Conservation (phyloP, 2,888 invertebrate species). For the Hermodice carunculata region DNA sequence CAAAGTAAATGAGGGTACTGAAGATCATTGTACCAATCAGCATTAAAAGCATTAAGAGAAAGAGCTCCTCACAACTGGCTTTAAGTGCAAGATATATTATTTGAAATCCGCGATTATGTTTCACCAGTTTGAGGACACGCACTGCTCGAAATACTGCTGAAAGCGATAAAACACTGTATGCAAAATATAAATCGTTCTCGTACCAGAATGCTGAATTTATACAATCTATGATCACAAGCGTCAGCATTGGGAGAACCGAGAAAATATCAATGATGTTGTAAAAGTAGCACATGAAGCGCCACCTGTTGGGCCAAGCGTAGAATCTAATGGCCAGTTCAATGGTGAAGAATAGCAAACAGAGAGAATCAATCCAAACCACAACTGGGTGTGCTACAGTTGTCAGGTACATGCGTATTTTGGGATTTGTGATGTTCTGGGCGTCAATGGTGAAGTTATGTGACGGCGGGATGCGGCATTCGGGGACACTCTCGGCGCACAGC, state of each 20-base stretch:
- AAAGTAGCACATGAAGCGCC: conserved; percentile 11
- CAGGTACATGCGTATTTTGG: neutral
- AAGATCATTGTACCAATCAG: conserved; percentile 34
- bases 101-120: conserved; percentile 26
- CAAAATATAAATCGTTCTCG: conserved; percentile 1
- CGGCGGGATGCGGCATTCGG: conserved; percentile 28
- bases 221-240: neutral
- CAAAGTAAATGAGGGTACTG: conserved; percentile 32
- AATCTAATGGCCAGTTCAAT: conserved; percentile 15
- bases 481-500: conserved; percentile 34
- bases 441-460: neutral
- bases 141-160: conserved; percentile 25
- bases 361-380: conserved; percentile 3
- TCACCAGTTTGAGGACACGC: conserved; percentile 32
- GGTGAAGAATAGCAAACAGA: conserved; percentile 22
- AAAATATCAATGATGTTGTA: conserved; percentile 26
- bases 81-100: conserved; percentile 30
- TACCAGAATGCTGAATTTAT: conserved; percentile 5
- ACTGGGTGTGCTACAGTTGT: conserved; percentile 3
- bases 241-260: conserved; percentile 18
- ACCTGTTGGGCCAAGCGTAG: conserved; percentile 19
- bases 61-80: conserved; percentile 28
- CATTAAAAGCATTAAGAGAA: conserved; percentile 33
- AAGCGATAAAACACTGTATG: conserved; percentile 18
- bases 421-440: neutral